These are phyloP conservation scores for Hemiscyllium ocellatum DNA, from an alignment of 2,113 vertebrate genomes.

Conservation along the genomic window DNA sequence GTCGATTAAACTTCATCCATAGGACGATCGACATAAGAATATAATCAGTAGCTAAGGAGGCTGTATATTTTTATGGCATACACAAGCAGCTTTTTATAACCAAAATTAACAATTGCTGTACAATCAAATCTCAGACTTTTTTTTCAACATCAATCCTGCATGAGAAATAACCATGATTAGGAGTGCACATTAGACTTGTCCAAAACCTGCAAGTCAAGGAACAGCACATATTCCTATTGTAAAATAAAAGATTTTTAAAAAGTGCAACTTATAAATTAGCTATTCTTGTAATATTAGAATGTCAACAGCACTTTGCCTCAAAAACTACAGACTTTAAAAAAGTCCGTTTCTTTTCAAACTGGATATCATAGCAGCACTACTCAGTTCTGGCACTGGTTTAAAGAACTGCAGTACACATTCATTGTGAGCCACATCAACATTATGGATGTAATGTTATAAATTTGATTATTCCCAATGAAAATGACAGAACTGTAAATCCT, in stretches of 20 bases:
- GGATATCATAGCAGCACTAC: not conserved
- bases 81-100: not conserved
- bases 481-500: not conserved
- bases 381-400: not conserved
- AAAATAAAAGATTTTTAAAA: not conserved
- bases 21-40: slow-evolving; percentile 16
- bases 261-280: not conserved
- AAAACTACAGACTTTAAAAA: not conserved
- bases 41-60: slow-evolving; percentile 28
- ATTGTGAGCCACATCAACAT: not conserved
- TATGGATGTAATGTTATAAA: not conserved
- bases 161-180: not conserved
- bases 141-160: not conserved
- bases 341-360: not conserved
- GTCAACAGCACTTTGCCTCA: not conserved
- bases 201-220: not conserved
- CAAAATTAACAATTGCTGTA: not conserved
- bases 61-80: slow-evolving; percentile 32
- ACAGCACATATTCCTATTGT: not conserved
- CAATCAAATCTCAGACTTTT: not conserved
- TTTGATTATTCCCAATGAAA: not conserved
- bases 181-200: not conserved
- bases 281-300: not conserved
- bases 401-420: not conserved
- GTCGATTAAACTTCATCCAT: slow-evolving; percentile 28